Percentiles rank a stretch among this genome's conserved stretches.
Conservation (phyloP, 2,113 vertebrate genomes). For the Zosterops lateralis region DNA sequence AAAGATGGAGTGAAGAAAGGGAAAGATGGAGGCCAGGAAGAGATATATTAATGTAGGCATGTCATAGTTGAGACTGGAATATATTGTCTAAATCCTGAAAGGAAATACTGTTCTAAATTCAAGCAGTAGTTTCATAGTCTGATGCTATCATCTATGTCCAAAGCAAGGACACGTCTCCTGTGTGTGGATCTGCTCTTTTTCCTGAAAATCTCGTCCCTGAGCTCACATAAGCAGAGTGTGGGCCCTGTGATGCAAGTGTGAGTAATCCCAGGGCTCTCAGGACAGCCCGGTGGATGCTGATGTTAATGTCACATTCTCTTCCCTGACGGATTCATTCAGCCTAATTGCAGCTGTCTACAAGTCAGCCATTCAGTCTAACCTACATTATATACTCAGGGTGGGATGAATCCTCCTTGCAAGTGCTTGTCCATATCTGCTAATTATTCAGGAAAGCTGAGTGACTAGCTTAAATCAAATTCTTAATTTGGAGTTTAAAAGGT, state of each 20-base stretch:
- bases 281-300: background rate
- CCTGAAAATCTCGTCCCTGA: background rate
- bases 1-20: background rate
- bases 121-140: background rate
- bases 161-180: background rate
- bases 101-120: background rate
- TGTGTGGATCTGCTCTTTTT: background rate
- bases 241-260: background rate
- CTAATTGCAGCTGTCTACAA: slow-evolving; percentile 33
- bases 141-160: background rate
- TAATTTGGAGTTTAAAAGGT: background rate
- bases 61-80: background rate
- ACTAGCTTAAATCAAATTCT: background rate
- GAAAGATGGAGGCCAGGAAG: background rate
- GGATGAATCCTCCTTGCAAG: background rate
- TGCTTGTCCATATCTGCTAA: background rate
- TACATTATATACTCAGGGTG: background rate
- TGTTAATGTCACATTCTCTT: slow-evolving; percentile 15
- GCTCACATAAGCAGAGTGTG: background rate
- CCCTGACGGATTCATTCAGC: background rate
- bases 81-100: background rate
- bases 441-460: background rate
- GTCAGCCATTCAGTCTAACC: background rate
- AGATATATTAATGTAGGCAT: background rate
- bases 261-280: background rate